Conservation (phyloP, 2,113 vertebrate genomes). For the Laterallus jamaicensis region DNA sequence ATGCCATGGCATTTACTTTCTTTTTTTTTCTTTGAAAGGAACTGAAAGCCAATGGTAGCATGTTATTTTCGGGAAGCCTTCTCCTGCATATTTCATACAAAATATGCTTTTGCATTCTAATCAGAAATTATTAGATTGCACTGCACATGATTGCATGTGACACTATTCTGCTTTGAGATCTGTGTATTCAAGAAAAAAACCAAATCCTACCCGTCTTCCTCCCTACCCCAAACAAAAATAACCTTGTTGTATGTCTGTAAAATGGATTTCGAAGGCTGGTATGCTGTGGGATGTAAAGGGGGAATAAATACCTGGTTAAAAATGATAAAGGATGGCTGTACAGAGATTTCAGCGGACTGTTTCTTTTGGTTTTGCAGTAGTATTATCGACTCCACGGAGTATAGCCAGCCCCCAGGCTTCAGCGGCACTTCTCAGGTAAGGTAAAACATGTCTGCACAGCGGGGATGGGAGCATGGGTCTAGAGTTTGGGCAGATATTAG, state of each 20-base stretch:
- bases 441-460: not conserved
- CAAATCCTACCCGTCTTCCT: not conserved
- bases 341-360: constrained; percentile 43
- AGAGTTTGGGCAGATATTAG: not conserved
- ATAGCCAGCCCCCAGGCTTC: constrained; percentile 92
- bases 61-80: not conserved
- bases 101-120: constrained; percentile 3
- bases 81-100: not conserved
- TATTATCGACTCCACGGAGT: constrained; percentile 93
- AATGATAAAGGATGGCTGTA: not conserved
- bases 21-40: not conserved
- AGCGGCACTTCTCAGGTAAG: constrained; percentile 90
- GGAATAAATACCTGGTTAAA: not conserved
- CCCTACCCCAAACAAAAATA: not conserved
- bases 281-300: not conserved
- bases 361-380: constrained; percentile 82
- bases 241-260: not conserved
- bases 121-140: not conserved
- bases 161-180: not conserved
- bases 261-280: not conserved
- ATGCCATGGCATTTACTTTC: not conserved
- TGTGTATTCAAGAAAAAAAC: not conserved
- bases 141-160: not conserved
- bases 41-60: not conserved
- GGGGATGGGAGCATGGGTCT: fast-evolving